These are phyloP conservation scores for Balaeniceps rex DNA, from an alignment of 2,113 vertebrate species.

Conservation along the genomic window DNA sequence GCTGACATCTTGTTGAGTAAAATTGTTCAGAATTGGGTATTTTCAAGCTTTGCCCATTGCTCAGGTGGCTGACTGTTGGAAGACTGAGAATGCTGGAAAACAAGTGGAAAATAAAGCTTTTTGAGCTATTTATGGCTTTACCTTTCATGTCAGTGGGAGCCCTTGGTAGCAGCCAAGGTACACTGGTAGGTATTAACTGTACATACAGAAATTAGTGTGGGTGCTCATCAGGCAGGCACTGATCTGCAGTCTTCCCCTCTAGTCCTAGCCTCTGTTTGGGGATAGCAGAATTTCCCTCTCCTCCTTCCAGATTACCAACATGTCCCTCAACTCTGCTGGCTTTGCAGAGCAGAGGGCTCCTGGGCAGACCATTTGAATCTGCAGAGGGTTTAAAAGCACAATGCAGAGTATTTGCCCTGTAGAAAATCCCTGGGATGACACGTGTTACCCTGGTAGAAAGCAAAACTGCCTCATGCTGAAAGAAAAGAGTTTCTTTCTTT, in stretches of 20 bases:
- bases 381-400: background rate
- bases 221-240: background rate
- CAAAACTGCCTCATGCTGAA: background rate
- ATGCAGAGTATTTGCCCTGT: background rate
- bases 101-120: background rate
- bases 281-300: background rate
- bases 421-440: background rate
- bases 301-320: background rate
- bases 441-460: background rate
- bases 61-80: background rate
- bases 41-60: background rate
- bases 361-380: background rate
- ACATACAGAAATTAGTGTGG: background rate
- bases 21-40: background rate
- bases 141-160: background rate
- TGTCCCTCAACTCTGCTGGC: background rate
- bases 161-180: background rate
- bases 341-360: background rate
- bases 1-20: background rate
- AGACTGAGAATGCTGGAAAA: background rate
- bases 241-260: background rate
- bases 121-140: background rate
- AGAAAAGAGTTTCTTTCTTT: background rate
- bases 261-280: background rate
- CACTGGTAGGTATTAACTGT: background rate